Evolutionary conservation across 2,113 vertebrate genomes (phyloP), one percentile per base, ranked within the genome.

Genomic region (Scytalopus superciliaris): DNA sequence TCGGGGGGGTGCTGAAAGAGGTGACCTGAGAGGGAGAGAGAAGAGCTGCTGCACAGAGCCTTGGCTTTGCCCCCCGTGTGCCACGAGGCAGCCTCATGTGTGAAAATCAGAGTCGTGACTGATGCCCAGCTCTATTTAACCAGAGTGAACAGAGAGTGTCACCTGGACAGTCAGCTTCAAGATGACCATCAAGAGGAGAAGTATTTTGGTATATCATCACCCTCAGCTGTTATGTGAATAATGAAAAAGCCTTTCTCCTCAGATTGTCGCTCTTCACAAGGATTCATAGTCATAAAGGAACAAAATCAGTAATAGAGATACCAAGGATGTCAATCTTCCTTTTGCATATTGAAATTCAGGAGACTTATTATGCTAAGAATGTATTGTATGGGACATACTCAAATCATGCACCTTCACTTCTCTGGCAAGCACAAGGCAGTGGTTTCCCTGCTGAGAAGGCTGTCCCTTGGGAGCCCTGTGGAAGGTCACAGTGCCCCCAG

Each of bases 1-100:
- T 99, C 0, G 99, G 99, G 0, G 99, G 99, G 0, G 99, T 99
- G 97, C 99, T 99, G 98, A 99, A 99, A 28, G 99, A 99, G 24
- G 99, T 99, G 92, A 99, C 98, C 99, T 99, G 97, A 47, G 95
- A 89, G 35, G 50, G 21, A 87, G 84, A 42, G 1, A 56, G 28
- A 28, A 24, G 59, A 79, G 78, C 64, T 2, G 10, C 15, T 74
- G 28, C 19, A 59, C 14, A 47, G n/a, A 59, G 22, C 28, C 56
- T n/a, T 63, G 45, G 19, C 22, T 50, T 63, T 49, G 31, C 35
- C 42, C 63, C 25, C 25, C 6, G 7, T 1, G 19, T 47, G 42
- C 27, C 67, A 73, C 0, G 0, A 73, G 49, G 31, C 19, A 35
- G 56, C 40, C 31, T 33, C 18, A 15, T 1, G 13, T 16, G 57